phyloP scores from a whole-genome alignment of 2,888 invertebrate genomes.

The Callinectes sapidus region DNA sequence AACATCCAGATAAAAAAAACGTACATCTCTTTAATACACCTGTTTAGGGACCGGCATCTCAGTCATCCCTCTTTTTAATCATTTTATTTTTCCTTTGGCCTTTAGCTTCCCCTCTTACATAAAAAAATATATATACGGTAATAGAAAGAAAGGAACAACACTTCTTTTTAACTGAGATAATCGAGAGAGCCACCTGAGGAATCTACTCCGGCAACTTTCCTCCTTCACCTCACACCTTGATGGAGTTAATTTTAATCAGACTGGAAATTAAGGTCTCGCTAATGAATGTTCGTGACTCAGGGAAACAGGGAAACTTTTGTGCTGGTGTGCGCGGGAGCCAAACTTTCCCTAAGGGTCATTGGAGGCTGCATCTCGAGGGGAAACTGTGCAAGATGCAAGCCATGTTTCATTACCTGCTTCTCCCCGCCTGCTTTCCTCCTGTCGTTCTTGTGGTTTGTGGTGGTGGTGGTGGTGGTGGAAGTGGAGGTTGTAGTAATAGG shows the following conservation, averaged over 20 bases:
- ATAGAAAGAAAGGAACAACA: background rate
- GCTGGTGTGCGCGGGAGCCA: background rate
- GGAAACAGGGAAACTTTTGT: constrained; percentile 22
- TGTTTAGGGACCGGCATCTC: too few species aligned
- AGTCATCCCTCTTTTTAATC: too few species aligned
- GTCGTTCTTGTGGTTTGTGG: background rate
- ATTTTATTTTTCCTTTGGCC: too few species aligned
- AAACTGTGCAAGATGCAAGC: background rate
- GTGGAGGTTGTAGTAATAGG: background rate
- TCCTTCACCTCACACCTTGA: background rate
- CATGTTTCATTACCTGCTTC: background rate
- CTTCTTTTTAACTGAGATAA: background rate
- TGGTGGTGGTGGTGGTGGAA: background rate
- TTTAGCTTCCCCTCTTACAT: too few species aligned
- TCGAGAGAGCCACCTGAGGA: background rate
- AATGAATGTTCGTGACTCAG: constrained; percentile 3
- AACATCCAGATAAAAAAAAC: too few species aligned
- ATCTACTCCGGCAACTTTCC: background rate
- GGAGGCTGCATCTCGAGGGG: background rate
- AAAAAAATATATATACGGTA: too few species aligned
- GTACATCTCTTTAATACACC: too few species aligned
- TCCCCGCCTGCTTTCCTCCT: background rate
- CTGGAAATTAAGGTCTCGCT: background rate
- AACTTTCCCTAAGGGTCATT: background rate
- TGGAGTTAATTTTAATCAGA: constrained; percentile 23